Conservation (phyloP, 1,140 invertebrate species). For the Papilio helenus region DNA sequence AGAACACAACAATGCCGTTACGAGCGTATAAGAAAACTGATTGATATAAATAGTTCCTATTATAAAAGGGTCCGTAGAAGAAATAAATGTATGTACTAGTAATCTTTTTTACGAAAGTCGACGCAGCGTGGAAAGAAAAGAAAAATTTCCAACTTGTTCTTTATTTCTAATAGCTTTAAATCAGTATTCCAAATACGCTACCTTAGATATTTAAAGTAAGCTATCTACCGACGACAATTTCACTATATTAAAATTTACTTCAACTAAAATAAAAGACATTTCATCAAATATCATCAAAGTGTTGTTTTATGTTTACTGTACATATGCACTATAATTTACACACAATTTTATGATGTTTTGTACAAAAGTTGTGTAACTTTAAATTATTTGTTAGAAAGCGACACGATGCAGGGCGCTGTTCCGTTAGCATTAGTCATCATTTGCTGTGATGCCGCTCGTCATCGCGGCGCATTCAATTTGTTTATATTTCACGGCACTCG, state of each 20-base stretch:
- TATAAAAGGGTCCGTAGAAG: conserved; percentile 54
- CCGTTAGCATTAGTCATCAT: conserved; percentile 73
- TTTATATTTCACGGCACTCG: conserved; percentile 78
- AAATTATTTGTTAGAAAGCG: background rate
- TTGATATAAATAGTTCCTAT: conserved; percentile 75
- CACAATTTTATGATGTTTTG: background rate
- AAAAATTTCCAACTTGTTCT: too few species aligned
- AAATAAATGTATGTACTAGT: conserved; percentile 43
- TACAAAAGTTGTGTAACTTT: background rate
- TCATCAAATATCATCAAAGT: background rate
- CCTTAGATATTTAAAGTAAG: background rate
- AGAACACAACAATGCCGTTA: conserved; percentile 48
- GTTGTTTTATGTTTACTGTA: background rate
- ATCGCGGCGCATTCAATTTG: conserved; percentile 77
- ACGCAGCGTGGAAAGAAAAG: background rate
- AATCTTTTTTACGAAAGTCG: background rate
- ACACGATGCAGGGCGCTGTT: conserved; percentile 36
- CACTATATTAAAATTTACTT: background rate
- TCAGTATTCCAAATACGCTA: too few species aligned
- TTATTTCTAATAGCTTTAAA: too few species aligned
- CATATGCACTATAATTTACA: background rate
- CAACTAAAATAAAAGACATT: background rate
- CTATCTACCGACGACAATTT: background rate
- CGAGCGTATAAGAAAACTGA: conserved; percentile 59
- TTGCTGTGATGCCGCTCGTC: conserved; percentile 69